Base-by-base conservation (phyloP, 2,113 vertebrate genomes). In the Copsychus sechellarum region DNA sequence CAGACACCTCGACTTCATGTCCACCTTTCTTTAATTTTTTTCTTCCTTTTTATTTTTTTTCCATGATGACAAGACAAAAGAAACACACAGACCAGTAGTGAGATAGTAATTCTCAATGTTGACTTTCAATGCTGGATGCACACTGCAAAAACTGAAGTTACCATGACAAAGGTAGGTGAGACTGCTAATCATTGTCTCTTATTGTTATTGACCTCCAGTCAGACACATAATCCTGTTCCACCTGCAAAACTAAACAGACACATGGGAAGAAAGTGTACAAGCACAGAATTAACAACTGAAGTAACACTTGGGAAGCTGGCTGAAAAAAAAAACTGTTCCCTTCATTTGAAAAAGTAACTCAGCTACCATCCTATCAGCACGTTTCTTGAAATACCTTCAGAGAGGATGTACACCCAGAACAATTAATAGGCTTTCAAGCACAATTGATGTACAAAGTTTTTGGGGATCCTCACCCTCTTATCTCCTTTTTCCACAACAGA, bases 291-390 rank as follows among this genome's bases (percentile, higher is more conserved):
- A 80, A 64, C 42, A 66, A 62, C 9, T 72, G 31, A 81, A 83
- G 8, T 56, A 57, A 79, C 34, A 43, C 12, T 33, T 0, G 0
- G 31, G 20, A 83, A 87, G 23, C 31, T 38, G 22, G 11, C 5
- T 62, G 58, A 33, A 72, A 65, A 33, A 72, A 65, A 77, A 61
- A 29, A 5, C 0, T 0, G 33, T 5, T 61, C n/a, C 9, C 3
- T 64, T 83, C 33, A 26, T 66, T 62, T 51, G 4, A 78, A 78
- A 65, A 72, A 53, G 48, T 34, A 79, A 77, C 33, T 81, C 2
- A 2, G 10, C 23, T 65, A n/a, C 31, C 45, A 57, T 69, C 12
- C 33, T 64, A 33, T 25, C 24, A 48, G 18, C 14, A 47, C 9
- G 2, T 18, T 22, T 23, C 10, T 3, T 61, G 34, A 54, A 83